These are phyloP conservation scores for Trichopria drosophilae DNA, from an alignment of 2,888 invertebrate species.

Conservation along the genomic window DNA sequence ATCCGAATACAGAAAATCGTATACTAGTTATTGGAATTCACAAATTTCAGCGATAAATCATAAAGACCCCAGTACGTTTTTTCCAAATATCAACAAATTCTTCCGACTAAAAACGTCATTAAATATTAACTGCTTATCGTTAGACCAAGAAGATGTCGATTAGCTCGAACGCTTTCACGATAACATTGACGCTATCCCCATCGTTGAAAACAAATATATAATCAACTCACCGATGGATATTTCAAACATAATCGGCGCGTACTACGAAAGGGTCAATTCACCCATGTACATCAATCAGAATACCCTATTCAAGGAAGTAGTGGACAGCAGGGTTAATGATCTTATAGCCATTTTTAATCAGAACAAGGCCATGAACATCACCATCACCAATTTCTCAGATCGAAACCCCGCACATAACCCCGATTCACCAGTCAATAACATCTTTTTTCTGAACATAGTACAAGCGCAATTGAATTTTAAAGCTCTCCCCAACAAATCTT, in stretches of 20 bases:
- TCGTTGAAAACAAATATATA: background rate
- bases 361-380: background rate
- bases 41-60: background rate
- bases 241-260: constrained; percentile 6
- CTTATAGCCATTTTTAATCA: background rate
- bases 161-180: background rate
- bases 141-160: background rate
- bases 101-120: background rate
- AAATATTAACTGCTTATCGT: background rate
- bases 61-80: constrained; percentile 1
- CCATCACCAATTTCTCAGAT: background rate
- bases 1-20: background rate
- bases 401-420: constrained; percentile 3
- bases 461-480: no score
- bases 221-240: background rate
- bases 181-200: background rate
- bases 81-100: constrained; percentile 8
- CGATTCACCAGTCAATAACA: no score
- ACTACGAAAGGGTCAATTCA: constrained; percentile 21
- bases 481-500: constrained; percentile 22
- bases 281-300: constrained; percentile 13
- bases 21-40: constrained; percentile 3
- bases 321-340: no score
- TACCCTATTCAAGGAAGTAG: background rate
- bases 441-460: no score